Conservation (phyloP, 2,888 invertebrate genomes). For the Chaetogeoica ovagalla region DNA sequence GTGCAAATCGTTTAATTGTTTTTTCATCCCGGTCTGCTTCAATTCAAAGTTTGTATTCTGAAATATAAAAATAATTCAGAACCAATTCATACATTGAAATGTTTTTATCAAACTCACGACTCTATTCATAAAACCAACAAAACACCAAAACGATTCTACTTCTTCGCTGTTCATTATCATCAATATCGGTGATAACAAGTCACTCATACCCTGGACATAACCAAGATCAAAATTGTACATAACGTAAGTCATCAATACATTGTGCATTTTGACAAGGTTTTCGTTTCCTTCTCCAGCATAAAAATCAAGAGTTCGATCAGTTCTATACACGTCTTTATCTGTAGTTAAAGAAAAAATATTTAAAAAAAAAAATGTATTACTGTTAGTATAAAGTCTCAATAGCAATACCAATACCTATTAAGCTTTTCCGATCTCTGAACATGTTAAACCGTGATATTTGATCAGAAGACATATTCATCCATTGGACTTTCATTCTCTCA, state of each 20-base stretch:
- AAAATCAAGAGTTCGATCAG: constrained; percentile 87
- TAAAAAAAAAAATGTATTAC: background rate
- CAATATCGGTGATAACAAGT: constrained; percentile 89
- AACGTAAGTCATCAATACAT: constrained; percentile 96
- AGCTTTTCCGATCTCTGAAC: constrained; percentile 85
- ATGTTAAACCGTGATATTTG: constrained; percentile 88
- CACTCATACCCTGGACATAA: constrained; percentile 97
- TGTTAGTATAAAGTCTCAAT: background rate
- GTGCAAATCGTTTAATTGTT: constrained; percentile 83
- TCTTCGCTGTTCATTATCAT: constrained; percentile 82
- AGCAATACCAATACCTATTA: constrained; percentile 71
- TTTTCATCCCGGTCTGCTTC: constrained; percentile 95
- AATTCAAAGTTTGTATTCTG: constrained; percentile 91
- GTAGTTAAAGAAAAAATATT: background rate
- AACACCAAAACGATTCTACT: constrained; percentile 98
- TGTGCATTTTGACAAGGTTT: constrained; percentile 80
- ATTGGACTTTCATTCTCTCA: constrained; percentile 93
- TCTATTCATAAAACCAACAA: constrained; percentile 95
- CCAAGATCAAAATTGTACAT: constrained; percentile 99
- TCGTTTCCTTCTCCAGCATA: constrained; percentile 93
- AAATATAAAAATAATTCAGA: constrained; percentile 1
- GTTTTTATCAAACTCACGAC: constrained; percentile 69
- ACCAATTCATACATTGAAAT: background rate
- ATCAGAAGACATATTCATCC: constrained; percentile 83
- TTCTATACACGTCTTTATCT: constrained; percentile 97